Conservation (phyloP, 2,888 invertebrate genomes). For the Rhagium mordax region DNA sequence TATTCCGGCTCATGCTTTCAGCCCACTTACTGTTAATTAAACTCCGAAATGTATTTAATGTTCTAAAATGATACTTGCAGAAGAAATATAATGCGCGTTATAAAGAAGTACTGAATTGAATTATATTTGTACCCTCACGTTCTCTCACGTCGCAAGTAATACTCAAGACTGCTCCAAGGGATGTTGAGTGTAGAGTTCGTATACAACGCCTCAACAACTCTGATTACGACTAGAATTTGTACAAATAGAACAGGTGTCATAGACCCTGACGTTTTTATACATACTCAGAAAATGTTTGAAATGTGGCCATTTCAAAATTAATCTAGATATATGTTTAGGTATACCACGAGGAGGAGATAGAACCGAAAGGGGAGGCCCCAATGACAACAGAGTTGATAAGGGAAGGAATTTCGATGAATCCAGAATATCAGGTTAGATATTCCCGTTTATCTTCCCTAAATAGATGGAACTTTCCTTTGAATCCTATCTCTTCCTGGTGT, state of each 20-base stretch:
- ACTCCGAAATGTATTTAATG: constrained; percentile 28
- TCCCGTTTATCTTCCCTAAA: constrained; percentile 39
- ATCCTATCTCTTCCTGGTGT: constrained; percentile 42
- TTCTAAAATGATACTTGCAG: background rate
- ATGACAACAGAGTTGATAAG: constrained; percentile 64
- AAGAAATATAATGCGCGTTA: background rate
- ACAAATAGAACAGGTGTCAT: too few relatives aligned
- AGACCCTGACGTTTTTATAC: too few relatives aligned
- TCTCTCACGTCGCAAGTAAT: too few relatives aligned
- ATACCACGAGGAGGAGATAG: constrained; percentile 59
- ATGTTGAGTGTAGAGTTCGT: too few relatives aligned
- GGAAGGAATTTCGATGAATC: constrained; percentile 68
- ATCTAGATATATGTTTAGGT: constrained; percentile 51
- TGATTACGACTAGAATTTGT: too few relatives aligned
- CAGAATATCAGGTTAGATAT: constrained; percentile 59
- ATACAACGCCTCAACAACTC: too few relatives aligned
- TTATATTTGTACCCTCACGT: too few relatives aligned
- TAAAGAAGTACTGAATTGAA: background rate
- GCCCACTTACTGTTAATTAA: constrained; percentile 24
- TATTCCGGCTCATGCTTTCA: background rate
- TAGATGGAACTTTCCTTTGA: constrained; percentile 35
- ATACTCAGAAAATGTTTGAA: too few relatives aligned
- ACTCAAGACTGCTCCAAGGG: too few relatives aligned
- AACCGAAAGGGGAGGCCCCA: constrained; percentile 59
- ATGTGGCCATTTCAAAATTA: background rate